A percentile compares a stretch with the other conserved stretches of the same genome.
Conservation (phyloP, 2,113 vertebrate genomes). For the Pseudopodoces humilis region DNA sequence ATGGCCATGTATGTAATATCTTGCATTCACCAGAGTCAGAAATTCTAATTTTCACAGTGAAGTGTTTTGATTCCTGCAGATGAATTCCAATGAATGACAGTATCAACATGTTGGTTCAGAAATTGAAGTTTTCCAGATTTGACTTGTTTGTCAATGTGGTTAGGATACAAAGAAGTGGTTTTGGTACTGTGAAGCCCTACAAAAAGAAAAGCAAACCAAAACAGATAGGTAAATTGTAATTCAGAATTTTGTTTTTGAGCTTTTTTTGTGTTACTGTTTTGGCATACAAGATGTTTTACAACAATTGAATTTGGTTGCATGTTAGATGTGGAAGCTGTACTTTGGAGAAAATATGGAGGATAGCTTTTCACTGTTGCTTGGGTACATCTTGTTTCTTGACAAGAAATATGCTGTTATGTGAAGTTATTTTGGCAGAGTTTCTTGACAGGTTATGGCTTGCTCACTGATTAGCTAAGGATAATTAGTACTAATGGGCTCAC, state of each 20-base stretch:
- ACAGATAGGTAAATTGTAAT: background rate
- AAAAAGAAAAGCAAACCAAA: background rate
- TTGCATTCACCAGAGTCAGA: background rate
- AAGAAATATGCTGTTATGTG: background rate
- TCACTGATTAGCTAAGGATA: slow-evolving; percentile 40
- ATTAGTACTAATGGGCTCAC: slow-evolving; percentile 48
- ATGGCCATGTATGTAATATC: fast-evolving
- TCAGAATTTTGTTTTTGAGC: background rate
- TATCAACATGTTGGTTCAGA: background rate
- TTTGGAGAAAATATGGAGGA: background rate
- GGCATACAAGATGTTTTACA: background rate
- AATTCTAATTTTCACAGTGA: background rate
- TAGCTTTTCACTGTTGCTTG: background rate
- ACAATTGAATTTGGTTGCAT: fast-evolving
- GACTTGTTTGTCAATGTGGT: background rate
- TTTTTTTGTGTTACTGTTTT: background rate
- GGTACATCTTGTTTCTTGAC: background rate
- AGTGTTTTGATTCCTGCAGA: background rate
- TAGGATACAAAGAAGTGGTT: background rate
- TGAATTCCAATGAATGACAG: background rate
- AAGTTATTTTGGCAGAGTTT: slow-evolving; percentile 31
- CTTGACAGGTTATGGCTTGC: slow-evolving; percentile 36
- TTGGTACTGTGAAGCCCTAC: background rate
- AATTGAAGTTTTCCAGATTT: background rate
- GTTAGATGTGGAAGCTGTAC: background rate